Evolutionary conservation across 2,113 vertebrate genomes (phyloP).

Genomic region (Sinosuthora webbiana): DNA sequence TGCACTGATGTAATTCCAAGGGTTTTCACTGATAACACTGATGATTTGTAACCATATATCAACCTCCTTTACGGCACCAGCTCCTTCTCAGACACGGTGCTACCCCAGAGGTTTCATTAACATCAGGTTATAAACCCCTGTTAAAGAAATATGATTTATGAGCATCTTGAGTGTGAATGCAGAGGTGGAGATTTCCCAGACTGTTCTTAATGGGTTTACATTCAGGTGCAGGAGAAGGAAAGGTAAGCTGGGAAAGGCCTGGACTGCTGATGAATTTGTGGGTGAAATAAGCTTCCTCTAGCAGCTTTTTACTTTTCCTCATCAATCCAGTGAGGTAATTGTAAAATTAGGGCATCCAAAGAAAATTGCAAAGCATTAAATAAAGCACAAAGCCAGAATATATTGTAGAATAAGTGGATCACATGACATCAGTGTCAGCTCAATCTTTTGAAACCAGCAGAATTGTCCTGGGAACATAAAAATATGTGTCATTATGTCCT

Average conservation of each 20-base stretch:
- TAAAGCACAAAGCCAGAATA: not conserved
- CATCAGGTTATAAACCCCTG: not conserved
- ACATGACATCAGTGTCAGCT: not conserved
- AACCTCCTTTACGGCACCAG: not conserved
- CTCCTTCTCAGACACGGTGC: not conserved
- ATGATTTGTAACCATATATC: not conserved
- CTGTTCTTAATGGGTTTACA: not conserved
- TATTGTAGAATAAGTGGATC: slow-evolving; percentile 6
- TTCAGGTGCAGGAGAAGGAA: not conserved
- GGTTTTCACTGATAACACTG: slow-evolving; percentile 4
- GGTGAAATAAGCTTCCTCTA: not conserved
- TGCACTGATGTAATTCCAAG: not conserved
- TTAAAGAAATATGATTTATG: not conserved
- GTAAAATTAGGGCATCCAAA: slow-evolving; percentile 22
- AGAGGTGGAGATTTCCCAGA: not conserved
- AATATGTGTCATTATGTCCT: not conserved
- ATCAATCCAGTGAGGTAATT: not conserved
- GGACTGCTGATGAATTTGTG: not conserved
- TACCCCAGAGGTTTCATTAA: not conserved
- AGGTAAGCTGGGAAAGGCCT: not conserved
- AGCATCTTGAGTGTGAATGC: not conserved
- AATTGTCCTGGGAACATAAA: slow-evolving; percentile 29
- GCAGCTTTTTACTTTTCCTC: not conserved
- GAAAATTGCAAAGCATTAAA: not conserved
- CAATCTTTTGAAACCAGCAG: not conserved